Conservation (phyloP, 2,797 vertebrate species). For the Acanthurus tractus region DNA sequence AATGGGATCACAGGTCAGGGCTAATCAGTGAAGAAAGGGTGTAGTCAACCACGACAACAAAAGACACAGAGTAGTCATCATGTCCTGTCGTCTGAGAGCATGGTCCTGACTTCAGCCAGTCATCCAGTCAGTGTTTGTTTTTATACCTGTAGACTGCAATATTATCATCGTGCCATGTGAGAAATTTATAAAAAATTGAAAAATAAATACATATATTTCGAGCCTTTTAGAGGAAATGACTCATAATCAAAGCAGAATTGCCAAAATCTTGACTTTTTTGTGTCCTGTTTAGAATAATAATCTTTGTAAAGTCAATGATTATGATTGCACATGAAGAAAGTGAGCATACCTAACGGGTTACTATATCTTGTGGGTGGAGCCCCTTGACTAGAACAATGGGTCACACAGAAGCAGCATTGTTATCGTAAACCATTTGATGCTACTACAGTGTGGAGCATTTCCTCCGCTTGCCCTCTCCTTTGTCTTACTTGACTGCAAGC, state of each 20-base stretch:
- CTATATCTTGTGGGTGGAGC: not conserved
- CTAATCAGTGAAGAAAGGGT: slow-evolving; percentile 57
- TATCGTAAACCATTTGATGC: no score
- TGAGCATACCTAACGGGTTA: not conserved
- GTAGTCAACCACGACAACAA: slow-evolving; percentile 19
- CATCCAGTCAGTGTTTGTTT: not conserved
- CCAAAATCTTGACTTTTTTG: not conserved
- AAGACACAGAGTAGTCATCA: not conserved
- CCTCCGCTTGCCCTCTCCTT: not conserved
- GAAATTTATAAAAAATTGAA: not conserved
- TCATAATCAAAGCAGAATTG: not conserved
- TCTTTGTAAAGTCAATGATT: not conserved
- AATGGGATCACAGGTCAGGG: slow-evolving; percentile 67
- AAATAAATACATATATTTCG: no score
- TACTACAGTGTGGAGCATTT: not conserved
- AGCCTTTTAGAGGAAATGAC: not conserved
- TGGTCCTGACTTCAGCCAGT: not conserved
- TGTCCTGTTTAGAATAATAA: not conserved
- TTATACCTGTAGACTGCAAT: not conserved
- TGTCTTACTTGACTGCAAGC: no score
- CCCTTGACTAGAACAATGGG: not conserved
- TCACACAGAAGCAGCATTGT: not conserved
- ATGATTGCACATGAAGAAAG: not conserved
- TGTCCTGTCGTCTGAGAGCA: slow-evolving; percentile 10
- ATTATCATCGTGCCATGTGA: not conserved